A percentile compares a stretch with the other conserved stretches of the same genome.
These are phyloP conservation scores for Himantopus leucocephalus DNA, from an alignment of 2,113 vertebrate genomes.

Conservation along the genomic window DNA sequence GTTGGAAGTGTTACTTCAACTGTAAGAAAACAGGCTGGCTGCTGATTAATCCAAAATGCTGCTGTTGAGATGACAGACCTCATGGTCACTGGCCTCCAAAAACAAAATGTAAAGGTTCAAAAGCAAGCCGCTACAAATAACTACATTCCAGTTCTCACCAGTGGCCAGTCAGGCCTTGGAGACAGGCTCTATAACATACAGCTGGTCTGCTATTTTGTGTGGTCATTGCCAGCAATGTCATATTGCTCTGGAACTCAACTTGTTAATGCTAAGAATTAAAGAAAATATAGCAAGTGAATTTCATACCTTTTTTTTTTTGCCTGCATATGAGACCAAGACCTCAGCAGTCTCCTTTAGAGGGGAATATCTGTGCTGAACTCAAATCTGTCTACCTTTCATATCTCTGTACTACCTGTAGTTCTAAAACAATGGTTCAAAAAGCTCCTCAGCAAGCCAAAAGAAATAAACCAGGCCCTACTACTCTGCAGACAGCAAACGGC, in stretches of 20 bases:
- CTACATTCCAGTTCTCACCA: neutral
- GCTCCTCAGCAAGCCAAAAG: neutral
- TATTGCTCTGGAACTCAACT: neutral
- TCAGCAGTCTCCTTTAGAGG: neutral
- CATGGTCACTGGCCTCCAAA: neutral
- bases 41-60: neutral
- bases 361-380: neutral
- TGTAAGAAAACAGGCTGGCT: neutral
- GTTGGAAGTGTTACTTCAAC: neutral
- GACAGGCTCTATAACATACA: neutral
- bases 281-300: neutral
- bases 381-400: fast-evolving
- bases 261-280: neutral
- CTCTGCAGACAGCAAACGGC: neutral
- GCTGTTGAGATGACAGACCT: neutral
- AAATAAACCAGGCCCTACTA: neutral
- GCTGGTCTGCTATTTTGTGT: neutral
- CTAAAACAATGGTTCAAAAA: neutral
- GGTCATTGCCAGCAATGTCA: neutral
- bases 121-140: neutral
- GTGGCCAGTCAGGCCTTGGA: neutral
- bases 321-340: neutral
- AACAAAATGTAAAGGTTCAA: neutral
- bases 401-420: neutral
- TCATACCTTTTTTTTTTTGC: neutral